Evolutionary conservation across 2,113 vertebrate genomes (phyloP).

Genomic region (Genyomyrus donnyi): DNA sequence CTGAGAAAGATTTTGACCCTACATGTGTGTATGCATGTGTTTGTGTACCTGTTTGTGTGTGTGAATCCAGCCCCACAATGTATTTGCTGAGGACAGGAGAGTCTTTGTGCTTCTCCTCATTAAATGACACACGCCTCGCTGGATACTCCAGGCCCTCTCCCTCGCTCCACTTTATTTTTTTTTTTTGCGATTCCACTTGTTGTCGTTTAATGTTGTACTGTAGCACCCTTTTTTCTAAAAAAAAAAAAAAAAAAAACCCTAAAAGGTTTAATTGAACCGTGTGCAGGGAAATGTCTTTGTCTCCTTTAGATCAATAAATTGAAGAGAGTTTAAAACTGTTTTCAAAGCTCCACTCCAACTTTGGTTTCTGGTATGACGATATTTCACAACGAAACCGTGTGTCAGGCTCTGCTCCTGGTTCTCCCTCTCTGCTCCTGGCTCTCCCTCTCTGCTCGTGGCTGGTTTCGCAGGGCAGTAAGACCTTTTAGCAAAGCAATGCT

Average conservation of each 20-base stretch:
- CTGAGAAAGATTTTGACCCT: background rate
- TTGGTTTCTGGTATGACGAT: background rate
- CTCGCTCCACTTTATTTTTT: slow-evolving; percentile 18
- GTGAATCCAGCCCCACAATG: slow-evolving; percentile 4
- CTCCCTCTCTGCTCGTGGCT: too few species aligned
- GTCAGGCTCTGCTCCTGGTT: background rate
- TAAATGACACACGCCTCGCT: slow-evolving; percentile 53
- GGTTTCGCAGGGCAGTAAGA: background rate
- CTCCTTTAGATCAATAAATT: background rate
- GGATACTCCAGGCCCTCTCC: slow-evolving; percentile 34
- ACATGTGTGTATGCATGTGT: slow-evolving; percentile 19
- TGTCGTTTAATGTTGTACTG: background rate
- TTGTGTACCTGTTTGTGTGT: background rate
- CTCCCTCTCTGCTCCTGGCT: background rate
- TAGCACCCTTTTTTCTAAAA: background rate
- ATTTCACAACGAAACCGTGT: background rate
- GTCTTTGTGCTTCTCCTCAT: slow-evolving; percentile 51
- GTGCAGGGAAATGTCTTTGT: background rate
- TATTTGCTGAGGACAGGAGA: slow-evolving; percentile 40
- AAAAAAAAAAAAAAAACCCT: background rate
- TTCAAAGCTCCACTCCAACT: background rate
- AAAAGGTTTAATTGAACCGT: background rate
- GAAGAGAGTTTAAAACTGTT: background rate
- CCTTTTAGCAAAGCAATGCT: background rate
- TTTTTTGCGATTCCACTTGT: background rate